Base-by-base conservation (phyloP, 2,888 invertebrate species). In the Clunio marinus region DNA sequence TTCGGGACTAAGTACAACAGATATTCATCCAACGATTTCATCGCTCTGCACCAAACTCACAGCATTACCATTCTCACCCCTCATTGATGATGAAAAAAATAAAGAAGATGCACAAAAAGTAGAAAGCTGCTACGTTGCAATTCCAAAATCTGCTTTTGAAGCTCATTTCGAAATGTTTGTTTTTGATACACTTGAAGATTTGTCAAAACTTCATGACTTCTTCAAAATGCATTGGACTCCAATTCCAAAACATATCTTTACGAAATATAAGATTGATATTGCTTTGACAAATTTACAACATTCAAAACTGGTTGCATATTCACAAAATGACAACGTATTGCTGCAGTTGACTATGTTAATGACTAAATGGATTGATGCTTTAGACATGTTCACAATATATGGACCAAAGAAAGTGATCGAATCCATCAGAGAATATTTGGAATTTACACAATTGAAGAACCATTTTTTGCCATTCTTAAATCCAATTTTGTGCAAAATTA, bases 41-140 rank as follows among this genome's bases (percentile, higher is more conserved):
- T 8, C 7, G n/a, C n/a, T 57, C 1, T 57, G 57, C 20, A 20
- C 24, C 25, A 57, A 57, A 27, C 25, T 27, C 15, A 4, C 2
- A 24, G 57, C 57, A 8, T 13, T 57, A n/a, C 57, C 57, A 13
- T 57, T 22, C 13, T 57, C 57, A 27, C 57, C 57, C 1, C 27
- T 57, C 13, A 25, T 57, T 13, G 27, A 57, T 27, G 57, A 27
- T 15, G 27, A 27, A 4, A 57, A 57, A 5, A 27, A 57, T 25
- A 57, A 2, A 22, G 27, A 57, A 5, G 7, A 57, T 13, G 57
- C 57, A 1, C 24, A 57, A 5, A 15, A 27, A n/a, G 27, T 27
- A 8, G 3, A 17, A 2, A 25, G 57, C 22, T 4, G 22, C 2
- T 57, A 57, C 25, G 27, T 57, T 3, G 8, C 25, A 27, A 57